These are phyloP conservation scores for Caloenas nicobarica DNA, from an alignment of 2,113 vertebrate species.

Conservation along the genomic window DNA sequence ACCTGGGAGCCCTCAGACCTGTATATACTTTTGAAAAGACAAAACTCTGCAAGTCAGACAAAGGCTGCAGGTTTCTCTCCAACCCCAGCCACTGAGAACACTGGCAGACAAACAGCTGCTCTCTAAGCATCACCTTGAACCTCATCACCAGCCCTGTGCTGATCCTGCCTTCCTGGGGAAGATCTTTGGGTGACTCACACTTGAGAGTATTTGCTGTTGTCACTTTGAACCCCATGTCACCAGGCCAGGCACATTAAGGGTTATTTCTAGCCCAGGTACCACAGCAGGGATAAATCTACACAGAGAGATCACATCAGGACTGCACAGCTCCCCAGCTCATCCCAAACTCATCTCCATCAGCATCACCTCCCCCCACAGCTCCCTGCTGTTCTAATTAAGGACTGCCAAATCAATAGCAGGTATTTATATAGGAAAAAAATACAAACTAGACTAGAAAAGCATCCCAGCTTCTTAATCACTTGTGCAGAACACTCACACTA, in stretches of 20 bases:
- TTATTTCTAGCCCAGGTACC: neutral
- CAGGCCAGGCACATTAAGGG: neutral
- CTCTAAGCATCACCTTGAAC: neutral
- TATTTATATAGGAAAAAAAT: neutral
- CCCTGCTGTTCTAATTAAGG: neutral
- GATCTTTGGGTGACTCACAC: too few species aligned
- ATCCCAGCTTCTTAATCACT: neutral
- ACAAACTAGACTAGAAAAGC: neutral
- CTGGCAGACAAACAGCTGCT: neutral
- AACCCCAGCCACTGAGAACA: neutral
- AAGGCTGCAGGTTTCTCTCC: neutral
- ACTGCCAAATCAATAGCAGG: neutral
- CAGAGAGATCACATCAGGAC: neutral
- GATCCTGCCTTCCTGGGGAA: neutral
- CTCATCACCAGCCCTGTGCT: neutral
- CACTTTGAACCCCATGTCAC: neutral
- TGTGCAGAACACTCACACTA: rapidly evolving
- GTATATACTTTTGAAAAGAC: neutral
- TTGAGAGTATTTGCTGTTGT: neutral
- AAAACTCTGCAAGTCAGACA: neutral
- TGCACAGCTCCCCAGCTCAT: neutral
- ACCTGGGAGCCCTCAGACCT: neutral
- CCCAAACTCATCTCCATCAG: neutral
- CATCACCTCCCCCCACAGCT: neutral
- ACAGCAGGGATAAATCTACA: neutral